A percentile compares a stretch with the other conserved stretches of the same genome.
Conservation (phyloP, 1,140 invertebrate species). For the Diplogasteroides magnus region DNA sequence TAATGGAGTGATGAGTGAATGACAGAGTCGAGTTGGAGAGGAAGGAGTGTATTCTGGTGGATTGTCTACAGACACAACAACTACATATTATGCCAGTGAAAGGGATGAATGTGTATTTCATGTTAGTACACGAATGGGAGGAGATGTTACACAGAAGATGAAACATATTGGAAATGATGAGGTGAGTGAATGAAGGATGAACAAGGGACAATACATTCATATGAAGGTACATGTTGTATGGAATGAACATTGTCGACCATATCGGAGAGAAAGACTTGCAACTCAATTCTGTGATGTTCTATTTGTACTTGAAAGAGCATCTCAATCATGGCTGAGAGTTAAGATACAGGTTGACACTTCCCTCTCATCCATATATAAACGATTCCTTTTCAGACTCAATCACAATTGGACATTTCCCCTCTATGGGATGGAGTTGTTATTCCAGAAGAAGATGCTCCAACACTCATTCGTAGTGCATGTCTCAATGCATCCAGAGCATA, state of each 20-base stretch:
- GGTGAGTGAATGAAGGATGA: conserved; percentile 62
- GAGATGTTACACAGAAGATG: conserved; percentile 52
- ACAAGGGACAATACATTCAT: conserved; percentile 59
- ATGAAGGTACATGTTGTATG: conserved; percentile 78
- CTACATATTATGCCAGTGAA: conserved; percentile 92
- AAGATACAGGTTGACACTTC: not conserved
- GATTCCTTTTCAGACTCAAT: not conserved
- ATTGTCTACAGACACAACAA: conserved; percentile 81
- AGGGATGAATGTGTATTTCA: conserved; percentile 86
- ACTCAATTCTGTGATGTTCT: conserved; percentile 99
- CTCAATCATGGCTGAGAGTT: not conserved
- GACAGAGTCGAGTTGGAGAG: not conserved
- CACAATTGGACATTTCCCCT: conserved; percentile 83
- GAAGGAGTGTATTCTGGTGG: conserved; percentile 82
- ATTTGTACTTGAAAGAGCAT: conserved; percentile 84
- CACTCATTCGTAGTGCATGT: conserved; percentile 60
- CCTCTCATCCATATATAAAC: not conserved
- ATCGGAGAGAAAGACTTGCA: conserved; percentile 89
- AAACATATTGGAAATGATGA: conserved; percentile 75
- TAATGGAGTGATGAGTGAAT: not conserved
- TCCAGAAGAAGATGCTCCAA: not conserved
- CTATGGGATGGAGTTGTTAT: conserved; percentile 89
- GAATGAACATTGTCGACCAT: conserved; percentile 92
- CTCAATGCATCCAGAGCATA: conserved; percentile 52
- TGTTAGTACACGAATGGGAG: conserved; percentile 90